Conservation (phyloP, 2,888 invertebrate species). For the Iselma pallidipennis region DNA sequence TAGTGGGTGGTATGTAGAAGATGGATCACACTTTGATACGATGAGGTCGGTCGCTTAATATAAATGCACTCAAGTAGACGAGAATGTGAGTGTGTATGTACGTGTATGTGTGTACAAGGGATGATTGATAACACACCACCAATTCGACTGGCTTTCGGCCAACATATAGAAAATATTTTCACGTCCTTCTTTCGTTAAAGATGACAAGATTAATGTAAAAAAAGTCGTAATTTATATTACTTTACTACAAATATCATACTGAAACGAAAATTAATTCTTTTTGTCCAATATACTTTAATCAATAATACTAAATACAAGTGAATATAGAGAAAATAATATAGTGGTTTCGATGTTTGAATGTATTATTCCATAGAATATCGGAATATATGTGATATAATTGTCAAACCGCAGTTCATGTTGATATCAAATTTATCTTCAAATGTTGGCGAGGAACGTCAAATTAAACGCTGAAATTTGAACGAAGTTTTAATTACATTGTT, state of each 20-base stretch:
- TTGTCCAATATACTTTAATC: neutral
- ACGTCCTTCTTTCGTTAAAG: conserved; percentile 1
- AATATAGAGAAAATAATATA: neutral
- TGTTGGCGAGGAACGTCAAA: neutral
- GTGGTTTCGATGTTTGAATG: neutral
- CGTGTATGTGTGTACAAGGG: conserved; percentile 23
- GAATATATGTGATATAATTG: neutral
- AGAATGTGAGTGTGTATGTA: conserved; percentile 35
- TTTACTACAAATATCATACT: conserved; percentile 17
- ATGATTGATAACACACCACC: conserved; percentile 45
- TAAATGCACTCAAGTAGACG: conserved; percentile 39
- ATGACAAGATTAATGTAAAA: conserved; percentile 24
- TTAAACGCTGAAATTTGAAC: conserved; percentile 6
- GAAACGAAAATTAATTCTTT: neutral
- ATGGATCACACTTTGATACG: conserved; percentile 53
- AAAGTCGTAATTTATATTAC: conserved; percentile 22
- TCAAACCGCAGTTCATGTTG: neutral
- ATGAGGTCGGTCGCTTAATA: conserved; percentile 49
- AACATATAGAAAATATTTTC: conserved; percentile 29
- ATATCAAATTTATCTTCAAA: conserved; percentile 5
- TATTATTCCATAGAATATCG: neutral
- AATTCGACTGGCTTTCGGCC: conserved; percentile 38
- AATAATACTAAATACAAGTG: neutral
- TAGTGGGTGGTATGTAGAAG: conserved; percentile 39
- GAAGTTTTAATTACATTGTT: conserved; percentile 2